Conservation (phyloP, 2,888 invertebrate species). For the Apoda limacodes region DNA sequence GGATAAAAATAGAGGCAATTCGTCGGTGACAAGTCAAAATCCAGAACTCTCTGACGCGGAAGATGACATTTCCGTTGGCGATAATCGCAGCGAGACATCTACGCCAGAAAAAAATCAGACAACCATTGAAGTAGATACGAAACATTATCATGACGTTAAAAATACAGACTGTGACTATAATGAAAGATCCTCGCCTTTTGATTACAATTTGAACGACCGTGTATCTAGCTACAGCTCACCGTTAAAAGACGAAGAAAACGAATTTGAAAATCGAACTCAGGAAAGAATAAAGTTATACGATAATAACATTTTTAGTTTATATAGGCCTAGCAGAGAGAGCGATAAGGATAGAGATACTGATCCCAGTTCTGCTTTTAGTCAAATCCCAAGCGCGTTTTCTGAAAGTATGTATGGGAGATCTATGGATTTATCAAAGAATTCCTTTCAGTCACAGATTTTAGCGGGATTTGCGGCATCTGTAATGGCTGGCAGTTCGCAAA, state of each 20-base stretch:
- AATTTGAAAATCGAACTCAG: conserved; percentile 37
- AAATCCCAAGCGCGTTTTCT: conserved; percentile 34
- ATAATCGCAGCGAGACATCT: conserved; percentile 54
- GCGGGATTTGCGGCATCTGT: conserved; percentile 57
- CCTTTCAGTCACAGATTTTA: conserved; percentile 54
- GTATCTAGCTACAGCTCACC: conserved; percentile 45
- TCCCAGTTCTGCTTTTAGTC: conserved; percentile 34
- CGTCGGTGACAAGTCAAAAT: conserved; percentile 34
- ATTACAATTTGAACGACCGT: conserved; percentile 37
- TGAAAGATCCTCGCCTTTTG: conserved; percentile 37
- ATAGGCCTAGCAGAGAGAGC: conserved; percentile 40
- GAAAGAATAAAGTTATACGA: conserved; percentile 52
- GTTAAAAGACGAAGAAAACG: conserved; percentile 51
- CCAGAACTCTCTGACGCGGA: conserved; percentile 44
- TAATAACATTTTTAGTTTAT: conserved; percentile 49
- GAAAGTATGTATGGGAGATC: conserved; percentile 54
- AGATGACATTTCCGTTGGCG: conserved; percentile 58
- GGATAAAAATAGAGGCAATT: conserved; percentile 27
- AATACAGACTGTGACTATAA: conserved; percentile 24
- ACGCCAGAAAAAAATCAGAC: conserved; percentile 33
- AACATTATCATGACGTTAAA: conserved; percentile 21
- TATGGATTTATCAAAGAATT: conserved; percentile 52
- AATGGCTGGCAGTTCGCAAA: conserved; percentile 50
- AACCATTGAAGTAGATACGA: conserved; percentile 23
- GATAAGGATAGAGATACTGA: conserved; percentile 37